Percentiles rank a stretch among this genome's conserved stretches.
phyloP scores from a whole-genome alignment of 2,888 invertebrate species.

The Idaea dimidiata region DNA sequence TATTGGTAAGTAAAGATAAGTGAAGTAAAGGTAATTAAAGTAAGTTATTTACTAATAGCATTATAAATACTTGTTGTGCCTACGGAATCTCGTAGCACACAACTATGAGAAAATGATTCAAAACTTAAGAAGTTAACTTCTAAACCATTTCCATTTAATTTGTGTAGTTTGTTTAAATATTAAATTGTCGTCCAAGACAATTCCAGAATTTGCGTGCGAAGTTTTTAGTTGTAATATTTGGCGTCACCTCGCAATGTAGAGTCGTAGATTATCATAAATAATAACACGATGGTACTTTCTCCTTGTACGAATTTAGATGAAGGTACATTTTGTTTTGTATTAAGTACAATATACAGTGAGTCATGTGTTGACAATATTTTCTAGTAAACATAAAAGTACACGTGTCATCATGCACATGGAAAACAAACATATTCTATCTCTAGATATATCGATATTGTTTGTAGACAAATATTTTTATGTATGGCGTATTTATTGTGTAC shows the following conservation, averaged over 20 bases:
- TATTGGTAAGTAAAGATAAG: slow-evolving; percentile 74
- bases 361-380: not conserved
- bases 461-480: not conserved
- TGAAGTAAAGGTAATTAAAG: too few species aligned
- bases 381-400: slow-evolving; percentile 2
- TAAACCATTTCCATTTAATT: not conserved
- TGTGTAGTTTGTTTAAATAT: not conserved
- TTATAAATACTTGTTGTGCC: too few species aligned
- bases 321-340: not conserved
- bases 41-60: too few species aligned
- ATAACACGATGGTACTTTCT: slow-evolving; percentile 3
- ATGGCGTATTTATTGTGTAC: not conserved
- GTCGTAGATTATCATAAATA: slow-evolving; percentile 2
- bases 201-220: not conserved
- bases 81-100: too few species aligned
- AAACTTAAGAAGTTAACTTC: not conserved
- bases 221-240: not conserved
- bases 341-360: not conserved
- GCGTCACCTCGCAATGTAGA: not conserved
- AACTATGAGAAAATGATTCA: not conserved
- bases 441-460: not conserved
- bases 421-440: not conserved
- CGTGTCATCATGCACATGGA: not conserved
- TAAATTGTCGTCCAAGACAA: not conserved
- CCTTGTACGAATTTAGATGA: not conserved